A percentile compares a stretch with the other conserved stretches of the same genome.
phyloP scores from a whole-genome alignment of 2,888 invertebrate genomes.

The Toxonevra muliebris region DNA sequence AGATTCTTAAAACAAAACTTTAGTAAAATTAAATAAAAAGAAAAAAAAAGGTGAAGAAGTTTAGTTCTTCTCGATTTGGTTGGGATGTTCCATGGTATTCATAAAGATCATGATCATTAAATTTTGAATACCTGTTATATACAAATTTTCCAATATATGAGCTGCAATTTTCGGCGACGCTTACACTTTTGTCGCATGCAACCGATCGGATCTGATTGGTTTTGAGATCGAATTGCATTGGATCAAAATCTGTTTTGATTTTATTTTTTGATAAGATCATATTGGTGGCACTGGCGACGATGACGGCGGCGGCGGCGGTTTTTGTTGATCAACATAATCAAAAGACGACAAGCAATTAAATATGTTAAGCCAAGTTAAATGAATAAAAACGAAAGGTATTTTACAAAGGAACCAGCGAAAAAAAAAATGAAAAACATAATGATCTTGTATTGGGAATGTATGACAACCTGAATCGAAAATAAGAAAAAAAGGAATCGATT shows the following conservation, averaged over 20 bases:
- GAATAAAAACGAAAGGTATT: slow-evolving; percentile 19
- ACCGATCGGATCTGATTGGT: slow-evolving; percentile 14
- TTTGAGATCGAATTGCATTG: slow-evolving; percentile 20
- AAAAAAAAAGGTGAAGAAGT: too few species aligned
- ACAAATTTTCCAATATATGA: slow-evolving; percentile 18
- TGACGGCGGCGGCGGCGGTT: slow-evolving; percentile 18
- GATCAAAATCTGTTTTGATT: slow-evolving; percentile 3
- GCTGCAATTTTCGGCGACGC: slow-evolving; percentile 50
- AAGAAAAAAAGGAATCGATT: slow-evolving; percentile 43
- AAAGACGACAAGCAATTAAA: slow-evolving; percentile 13
- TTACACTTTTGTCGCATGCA: slow-evolving; percentile 41
- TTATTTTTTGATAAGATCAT: slow-evolving; percentile 11
- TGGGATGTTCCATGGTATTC: too few species aligned
- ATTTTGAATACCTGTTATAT: too few species aligned
- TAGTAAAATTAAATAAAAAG: too few species aligned
- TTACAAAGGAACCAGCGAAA: neutral
- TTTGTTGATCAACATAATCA: slow-evolving; percentile 19
- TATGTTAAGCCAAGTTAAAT: slow-evolving; percentile 7
- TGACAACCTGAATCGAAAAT: slow-evolving; percentile 16
- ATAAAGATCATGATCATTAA: neutral
- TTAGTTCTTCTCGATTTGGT: too few species aligned
- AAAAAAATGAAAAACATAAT: slow-evolving; percentile 22
- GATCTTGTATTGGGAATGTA: slow-evolving; percentile 7
- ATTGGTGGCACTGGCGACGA: too few species aligned
- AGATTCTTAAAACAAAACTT: too few species aligned